Base-by-base conservation (phyloP, 2,888 invertebrate species). In the Nomada goodeniana region DNA sequence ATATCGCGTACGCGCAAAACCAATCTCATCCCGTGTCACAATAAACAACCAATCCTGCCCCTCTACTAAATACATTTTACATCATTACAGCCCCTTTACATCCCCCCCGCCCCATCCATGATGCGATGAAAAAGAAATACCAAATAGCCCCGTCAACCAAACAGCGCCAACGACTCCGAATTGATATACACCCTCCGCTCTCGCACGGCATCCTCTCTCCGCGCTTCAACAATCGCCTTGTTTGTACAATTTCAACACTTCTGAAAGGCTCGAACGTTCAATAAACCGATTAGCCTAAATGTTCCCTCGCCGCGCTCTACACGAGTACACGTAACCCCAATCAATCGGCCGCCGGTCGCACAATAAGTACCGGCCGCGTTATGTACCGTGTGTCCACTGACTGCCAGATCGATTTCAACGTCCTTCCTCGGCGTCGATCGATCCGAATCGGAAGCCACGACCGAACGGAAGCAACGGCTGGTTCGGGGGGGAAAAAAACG, bases 201-300 rank as follows among this genome's bases (percentile, higher is more conserved):
- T 0, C 20, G 11, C 9, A 13, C 26, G 9, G 36, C 36, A 26
- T 26, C 36, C 78, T 26, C 70, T 50, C 50, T 47, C 65, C 65
- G 44, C 47, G 15, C 55, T 71, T 61, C 71, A 47, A 60, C 80
- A 71, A 79, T 78, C 71, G 42, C 50, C 50, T 61, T 79, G 79
- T 80, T 79, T 80, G 80, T 26, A 59, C 80, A 63, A 79, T 70
- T 80, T 53, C 36, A 55, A 57, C 64, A 71, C 80, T 79, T 80
- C 71, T 67, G 70, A 73, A 72, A 71, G 63, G 59, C 67, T 53
- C 69, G 73, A 57, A 65, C 68, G 73, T 76, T 63, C 75, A 82
- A 87, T 84, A 85, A 76, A 72, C 76, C 73, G 82, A 87, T 86
- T 82, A 84, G 78, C 79, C 79, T 80, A 82, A 81, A 79, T 72